Evolutionary conservation across 2,113 vertebrate species (phyloP), one percentile per base, ranked within the genome.

Genomic region (Spheniscus mendiculus): DNA sequence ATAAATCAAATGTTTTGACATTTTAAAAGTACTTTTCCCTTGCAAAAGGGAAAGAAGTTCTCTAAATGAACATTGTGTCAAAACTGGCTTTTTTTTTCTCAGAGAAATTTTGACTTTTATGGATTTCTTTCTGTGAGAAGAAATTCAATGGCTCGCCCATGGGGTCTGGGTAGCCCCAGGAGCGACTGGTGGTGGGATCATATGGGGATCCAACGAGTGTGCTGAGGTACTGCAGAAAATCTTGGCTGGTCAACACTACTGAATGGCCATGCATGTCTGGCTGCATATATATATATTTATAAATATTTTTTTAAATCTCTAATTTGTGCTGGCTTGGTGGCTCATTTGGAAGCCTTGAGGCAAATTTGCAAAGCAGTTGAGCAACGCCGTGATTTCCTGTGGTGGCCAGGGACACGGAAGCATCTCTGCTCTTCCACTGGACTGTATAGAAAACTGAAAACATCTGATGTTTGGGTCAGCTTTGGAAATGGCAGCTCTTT

Each of bases 1-100:
- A 96, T 96, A 96, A 96, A 69, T 74, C 4, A 13, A 27, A 38
- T 93, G 93, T 94, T 97, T 95, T 97, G 97, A 97, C 95, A 90
- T 94, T 96, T 95, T 90, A 91, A 67, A 97, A 94, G 93, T 78
- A 74, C 89, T 96, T 93, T 89, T 96, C 52, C 63, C 62, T 83
- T 72, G 30, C 53, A 86, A 73, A 67, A 92, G 32, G 72, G 49
- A 80, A 62, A 77, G 72, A 87, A 86, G 69, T 93, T 88, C 55
- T 95, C 69, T 52, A 73, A 92, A 80, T 81, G 95, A 94, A 94
- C 95, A 67, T 66, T 21, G 2, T 82, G 77, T 95, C 96, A 96
- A 95, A 96, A 89, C 59, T 63, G 59, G 38, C 53, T 80, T 38
- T 7, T 8, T 7, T 42, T 42, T 29, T 70, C 18, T 61, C 4